Conservation (phyloP, 2,888 invertebrate species). For the Calameuta pallipes region DNA sequence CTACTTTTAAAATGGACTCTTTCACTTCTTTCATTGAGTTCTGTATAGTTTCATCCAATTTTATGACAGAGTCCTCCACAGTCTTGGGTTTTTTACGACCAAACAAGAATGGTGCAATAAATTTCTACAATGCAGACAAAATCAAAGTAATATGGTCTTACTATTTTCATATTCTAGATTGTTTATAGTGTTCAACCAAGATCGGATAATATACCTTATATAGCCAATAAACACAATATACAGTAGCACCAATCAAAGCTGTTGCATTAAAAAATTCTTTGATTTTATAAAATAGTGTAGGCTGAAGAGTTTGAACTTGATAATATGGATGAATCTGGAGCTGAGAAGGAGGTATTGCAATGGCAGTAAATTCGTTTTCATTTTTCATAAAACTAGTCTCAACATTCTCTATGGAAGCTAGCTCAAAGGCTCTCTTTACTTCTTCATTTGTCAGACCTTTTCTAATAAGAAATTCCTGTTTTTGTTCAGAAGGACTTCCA, state of each 20-base stretch:
- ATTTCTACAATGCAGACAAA: constrained; percentile 67
- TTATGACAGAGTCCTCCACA: constrained; percentile 75
- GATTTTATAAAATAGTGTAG: constrained; percentile 68
- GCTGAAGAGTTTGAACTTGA: constrained; percentile 50
- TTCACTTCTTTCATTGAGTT: constrained; percentile 72
- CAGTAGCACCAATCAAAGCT: constrained; percentile 80
- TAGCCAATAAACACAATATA: constrained; percentile 83
- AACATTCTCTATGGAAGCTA: constrained; percentile 63
- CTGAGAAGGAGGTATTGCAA: constrained; percentile 49
- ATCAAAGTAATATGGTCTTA: neutral
- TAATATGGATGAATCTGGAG: constrained; percentile 40
- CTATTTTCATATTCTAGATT: neutral
- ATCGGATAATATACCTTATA: constrained; percentile 75
- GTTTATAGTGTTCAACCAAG: neutral
- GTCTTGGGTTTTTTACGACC: constrained; percentile 75
- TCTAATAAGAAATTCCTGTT: constrained; percentile 80
- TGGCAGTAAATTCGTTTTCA: constrained; percentile 45
- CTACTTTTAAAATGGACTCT: constrained; percentile 74
- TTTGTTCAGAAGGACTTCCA: constrained; percentile 80
- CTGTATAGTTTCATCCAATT: constrained; percentile 77
- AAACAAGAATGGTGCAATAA: constrained; percentile 76
- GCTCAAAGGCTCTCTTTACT: constrained; percentile 79
- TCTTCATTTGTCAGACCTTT: constrained; percentile 83
- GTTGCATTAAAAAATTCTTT: constrained; percentile 79
- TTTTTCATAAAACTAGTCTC: neutral